phyloP scores from a whole-genome alignment of 2,797 vertebrate species.

The Platyrinchus mystaceus region DNA sequence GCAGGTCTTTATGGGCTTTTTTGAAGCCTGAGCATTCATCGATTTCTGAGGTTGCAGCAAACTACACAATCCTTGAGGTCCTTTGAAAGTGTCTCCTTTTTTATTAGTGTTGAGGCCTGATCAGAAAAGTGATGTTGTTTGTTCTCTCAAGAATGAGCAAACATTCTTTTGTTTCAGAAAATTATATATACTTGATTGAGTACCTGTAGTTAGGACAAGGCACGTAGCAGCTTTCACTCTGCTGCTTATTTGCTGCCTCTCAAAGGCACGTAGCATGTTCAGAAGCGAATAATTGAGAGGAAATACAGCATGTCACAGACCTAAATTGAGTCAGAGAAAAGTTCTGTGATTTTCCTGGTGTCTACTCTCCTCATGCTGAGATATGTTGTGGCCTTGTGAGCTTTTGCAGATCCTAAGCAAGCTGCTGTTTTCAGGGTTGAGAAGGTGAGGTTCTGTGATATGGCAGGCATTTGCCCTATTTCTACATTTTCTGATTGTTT shows the following conservation, averaged over 20 bases:
- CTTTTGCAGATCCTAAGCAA: neutral
- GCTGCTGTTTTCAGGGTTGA: neutral
- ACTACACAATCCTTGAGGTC: neutral
- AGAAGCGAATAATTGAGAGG: neutral
- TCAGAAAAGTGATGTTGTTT: neutral
- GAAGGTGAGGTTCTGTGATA: neutral
- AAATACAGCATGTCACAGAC: neutral
- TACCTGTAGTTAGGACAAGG: neutral
- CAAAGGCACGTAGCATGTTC: rapidly evolving
- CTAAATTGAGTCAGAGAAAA: neutral
- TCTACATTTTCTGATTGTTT: neutral
- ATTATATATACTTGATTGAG: neutral
- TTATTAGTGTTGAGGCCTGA: neutral
- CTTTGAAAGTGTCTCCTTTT: neutral
- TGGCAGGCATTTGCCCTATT: neutral
- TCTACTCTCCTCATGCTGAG: neutral
- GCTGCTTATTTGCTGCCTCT: neutral
- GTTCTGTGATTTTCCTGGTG: neutral
- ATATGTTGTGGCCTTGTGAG: neutral
- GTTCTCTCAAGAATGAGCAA: neutral
- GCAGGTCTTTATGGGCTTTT: rapidly evolving
- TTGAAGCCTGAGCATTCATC: neutral
- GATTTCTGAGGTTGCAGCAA: neutral
- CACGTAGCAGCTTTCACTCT: neutral
- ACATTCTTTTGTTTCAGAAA: neutral